These are phyloP conservation scores for Hemiprocne comata DNA, from an alignment of 2,113 vertebrate species.

Conservation along the genomic window DNA sequence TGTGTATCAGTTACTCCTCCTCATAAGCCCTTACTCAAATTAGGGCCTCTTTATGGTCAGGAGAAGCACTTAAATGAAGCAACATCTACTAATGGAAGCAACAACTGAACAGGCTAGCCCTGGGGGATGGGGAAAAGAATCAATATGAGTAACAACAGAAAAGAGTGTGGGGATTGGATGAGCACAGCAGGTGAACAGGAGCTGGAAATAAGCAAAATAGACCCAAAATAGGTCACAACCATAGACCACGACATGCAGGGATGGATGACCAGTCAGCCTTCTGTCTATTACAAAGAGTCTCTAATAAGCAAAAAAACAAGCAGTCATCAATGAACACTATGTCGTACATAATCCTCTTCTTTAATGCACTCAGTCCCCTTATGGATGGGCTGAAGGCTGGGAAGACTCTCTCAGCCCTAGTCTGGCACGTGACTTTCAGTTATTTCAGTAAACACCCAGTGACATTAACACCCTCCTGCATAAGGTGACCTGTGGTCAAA, in stretches of 20 bases:
- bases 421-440: not conserved
- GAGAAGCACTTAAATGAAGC: not conserved
- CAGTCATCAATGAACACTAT: not conserved
- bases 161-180: not conserved
- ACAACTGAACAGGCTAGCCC: not conserved
- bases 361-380: not conserved
- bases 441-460: not conserved
- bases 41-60: not conserved
- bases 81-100: not conserved
- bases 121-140: not conserved
- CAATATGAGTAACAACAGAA: not conserved
- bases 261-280: not conserved
- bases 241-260: not conserved
- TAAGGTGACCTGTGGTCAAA: not conserved
- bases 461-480: not conserved
- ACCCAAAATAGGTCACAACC: not conserved
- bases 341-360: not conserved
- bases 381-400: not conserved
- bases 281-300: not conserved
- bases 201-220: not conserved
- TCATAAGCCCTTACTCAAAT: not conserved
- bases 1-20: not conserved
- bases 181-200: not conserved
- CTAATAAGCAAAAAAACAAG: not conserved
- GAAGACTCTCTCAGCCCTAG: not conserved